Evolutionary conservation across 2,797 vertebrate genomes (phyloP).

Genomic region (Enteromius fasciolatus): DNA sequence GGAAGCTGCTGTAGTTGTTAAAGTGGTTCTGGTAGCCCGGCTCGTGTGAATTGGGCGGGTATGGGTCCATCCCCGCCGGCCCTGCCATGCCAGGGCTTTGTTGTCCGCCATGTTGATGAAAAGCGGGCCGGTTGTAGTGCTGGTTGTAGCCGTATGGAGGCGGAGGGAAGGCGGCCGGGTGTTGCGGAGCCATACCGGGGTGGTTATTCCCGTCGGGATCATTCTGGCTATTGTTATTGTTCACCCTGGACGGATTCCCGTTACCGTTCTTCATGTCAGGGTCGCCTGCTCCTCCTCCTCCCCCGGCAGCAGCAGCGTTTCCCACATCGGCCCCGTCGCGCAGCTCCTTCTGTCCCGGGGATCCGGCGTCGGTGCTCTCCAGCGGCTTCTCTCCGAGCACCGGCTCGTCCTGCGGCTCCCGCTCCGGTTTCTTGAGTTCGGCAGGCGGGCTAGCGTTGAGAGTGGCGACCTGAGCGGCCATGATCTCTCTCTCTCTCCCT

Average conservation of each 20-base stretch:
- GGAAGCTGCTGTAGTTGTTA: conserved; percentile 90
- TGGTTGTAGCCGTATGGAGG: conserved; percentile 70
- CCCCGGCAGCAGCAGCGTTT: conserved; percentile 73
- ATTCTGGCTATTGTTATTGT: conserved; percentile 82
- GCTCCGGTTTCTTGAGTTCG: conserved; percentile 95
- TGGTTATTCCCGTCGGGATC: conserved; percentile 79
- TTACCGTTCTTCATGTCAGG: conserved; percentile 95
- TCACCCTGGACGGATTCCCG: conserved; percentile 84
- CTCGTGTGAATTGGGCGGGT: conserved; percentile 89
- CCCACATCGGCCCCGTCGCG: conserved; percentile 89
- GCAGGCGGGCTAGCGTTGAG: conserved; percentile 88
- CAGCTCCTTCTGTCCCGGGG: conserved; percentile 85
- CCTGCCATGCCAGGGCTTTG: conserved; percentile 93
- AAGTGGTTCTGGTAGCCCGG: conserved; percentile 94
- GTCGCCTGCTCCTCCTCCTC: conserved; percentile 81
- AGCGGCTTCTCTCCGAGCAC: conserved; percentile 86
- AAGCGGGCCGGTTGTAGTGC: conserved; percentile 86
- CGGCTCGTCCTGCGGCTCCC: conserved; percentile 85
- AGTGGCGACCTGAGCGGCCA: conserved; percentile 97
- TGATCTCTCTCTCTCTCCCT: conserved; percentile 80
- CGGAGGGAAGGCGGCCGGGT: conserved; percentile 84
- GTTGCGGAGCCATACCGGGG: conserved; percentile 76
- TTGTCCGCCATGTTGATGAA: conserved; percentile 94
- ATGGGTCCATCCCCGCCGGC: conserved; percentile 84
- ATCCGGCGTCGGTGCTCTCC: conserved; percentile 78